Conservation (phyloP, 2,888 invertebrate genomes). For the Drosophila longiperda region DNA sequence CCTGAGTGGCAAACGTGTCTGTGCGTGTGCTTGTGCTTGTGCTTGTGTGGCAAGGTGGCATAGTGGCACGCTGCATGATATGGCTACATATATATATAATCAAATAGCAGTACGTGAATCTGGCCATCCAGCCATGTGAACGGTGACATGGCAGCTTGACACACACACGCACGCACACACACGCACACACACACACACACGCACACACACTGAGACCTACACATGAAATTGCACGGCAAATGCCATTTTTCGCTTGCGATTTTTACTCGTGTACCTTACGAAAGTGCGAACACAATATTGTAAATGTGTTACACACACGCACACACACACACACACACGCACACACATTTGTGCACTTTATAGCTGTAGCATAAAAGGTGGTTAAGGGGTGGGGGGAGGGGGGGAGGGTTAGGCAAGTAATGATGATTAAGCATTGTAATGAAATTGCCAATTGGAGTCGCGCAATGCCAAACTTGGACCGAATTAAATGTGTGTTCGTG, state of each 20-base stretch:
- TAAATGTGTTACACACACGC: conserved; percentile 51
- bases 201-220: not conserved
- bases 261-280: conserved; percentile 48
- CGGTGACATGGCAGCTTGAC: conserved; percentile 69
- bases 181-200: not conserved
- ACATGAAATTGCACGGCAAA: conserved; percentile 50
- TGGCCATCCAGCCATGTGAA: conserved; percentile 74
- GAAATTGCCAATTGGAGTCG: conserved; percentile 79
- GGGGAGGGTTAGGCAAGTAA: conserved; percentile 51
- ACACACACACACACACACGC: conserved; percentile 15
- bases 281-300: conserved; percentile 77
- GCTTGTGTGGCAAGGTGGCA: conserved; percentile 16
- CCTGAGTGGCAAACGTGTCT: conserved; percentile 18
- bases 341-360: conserved; percentile 29
- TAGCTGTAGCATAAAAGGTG: conserved; percentile 25
- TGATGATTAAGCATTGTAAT: conserved; percentile 82
- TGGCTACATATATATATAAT: conserved; percentile 69
- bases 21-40: conserved; percentile 22
- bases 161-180: conserved; percentile 9
- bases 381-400: not conserved
- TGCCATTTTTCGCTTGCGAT: conserved; percentile 54
- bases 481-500: conserved; percentile 22
- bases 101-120: conserved; percentile 61
- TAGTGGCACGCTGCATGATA: conserved; percentile 55
- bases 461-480: conserved; percentile 49